Conservation (phyloP, 1,140 invertebrate genomes). For the Drosophila repletoides region DNA sequence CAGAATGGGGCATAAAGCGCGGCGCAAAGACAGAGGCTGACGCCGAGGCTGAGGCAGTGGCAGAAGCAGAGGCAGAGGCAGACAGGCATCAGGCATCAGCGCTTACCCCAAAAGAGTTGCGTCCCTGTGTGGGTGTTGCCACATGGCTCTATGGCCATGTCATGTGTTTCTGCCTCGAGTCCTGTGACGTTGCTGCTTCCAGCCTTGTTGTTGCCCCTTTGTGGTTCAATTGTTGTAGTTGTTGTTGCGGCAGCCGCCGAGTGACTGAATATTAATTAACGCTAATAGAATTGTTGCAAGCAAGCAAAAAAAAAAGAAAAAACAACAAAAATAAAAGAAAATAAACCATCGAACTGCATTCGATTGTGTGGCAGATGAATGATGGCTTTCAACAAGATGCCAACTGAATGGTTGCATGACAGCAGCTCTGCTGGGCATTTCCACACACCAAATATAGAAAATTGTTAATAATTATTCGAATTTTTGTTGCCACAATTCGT, state of each 20-base stretch:
- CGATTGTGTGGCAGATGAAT: conserved; percentile 36
- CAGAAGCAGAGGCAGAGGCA: too few species aligned
- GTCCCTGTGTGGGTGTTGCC: conserved; percentile 18
- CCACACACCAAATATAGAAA: too few species aligned
- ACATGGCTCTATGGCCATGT: conserved; percentile 13
- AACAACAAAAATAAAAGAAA: too few species aligned
- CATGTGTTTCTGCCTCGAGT: conserved; percentile 16
- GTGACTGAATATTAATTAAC: conserved; percentile 75
- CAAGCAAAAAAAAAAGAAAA: too few species aligned
- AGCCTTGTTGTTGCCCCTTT: conserved; percentile 43
- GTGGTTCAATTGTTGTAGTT: conserved; percentile 40
- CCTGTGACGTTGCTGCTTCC: conserved; percentile 42
- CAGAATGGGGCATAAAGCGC: conserved; percentile 10
- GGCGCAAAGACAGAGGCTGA: too few species aligned
- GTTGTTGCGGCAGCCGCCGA: conserved; percentile 12
- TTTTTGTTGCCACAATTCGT: too few species aligned
- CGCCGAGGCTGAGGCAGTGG: too few species aligned
- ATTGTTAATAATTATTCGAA: too few species aligned
- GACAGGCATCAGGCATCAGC: conserved; percentile 41
- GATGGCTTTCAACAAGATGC: conserved; percentile 33
- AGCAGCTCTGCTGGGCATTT: background rate
- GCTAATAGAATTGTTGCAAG: conserved; percentile 68
- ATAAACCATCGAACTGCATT: conserved; percentile 42
- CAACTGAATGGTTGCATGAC: background rate
- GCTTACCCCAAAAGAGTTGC: conserved; percentile 39